Evolutionary conservation across 2,113 vertebrate genomes (phyloP), one percentile per base, ranked within the genome.

Genomic region (Lamprologus callipterus): DNA sequence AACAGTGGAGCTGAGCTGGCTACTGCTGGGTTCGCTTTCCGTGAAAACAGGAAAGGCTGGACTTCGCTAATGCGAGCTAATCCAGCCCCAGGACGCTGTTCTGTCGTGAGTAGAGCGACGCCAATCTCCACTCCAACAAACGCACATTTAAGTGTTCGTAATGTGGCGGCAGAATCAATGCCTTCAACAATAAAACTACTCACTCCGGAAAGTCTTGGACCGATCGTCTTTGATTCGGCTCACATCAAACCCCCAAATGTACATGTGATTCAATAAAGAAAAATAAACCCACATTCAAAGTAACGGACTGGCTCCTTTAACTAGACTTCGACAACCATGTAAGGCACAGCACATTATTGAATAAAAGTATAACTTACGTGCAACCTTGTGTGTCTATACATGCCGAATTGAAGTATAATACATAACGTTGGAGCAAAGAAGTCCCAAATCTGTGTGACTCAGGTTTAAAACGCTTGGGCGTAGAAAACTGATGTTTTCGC

Each of bases 11-110:
- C 6, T 9, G 3, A 7, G 21, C 13, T 2, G 4, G 35, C 17
- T 63, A 6, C 47, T n/a, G 9, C 3, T 23, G 8, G 7, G 7
- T 5, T 55, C 14, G 5, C 73, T 90, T 94, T 94, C 94, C 95
- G 94, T 83, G 58, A 94, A 95, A 95, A 95, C 94, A 96, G 93
- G 94, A 96, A 96, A 86, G 23, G 73, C 60, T 73, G 26, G 73
- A 85, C 12, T 2, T 21, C 13, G 53, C 19, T 47, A 75, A 84
- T 8, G 53, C 19, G 26, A 58, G 70, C 54, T 60, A 35, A 81
- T 35, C 28, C 26, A 65, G 58, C 26, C 8, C 11, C 37, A 21
- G 28, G 26, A 51, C 45, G 47, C 21, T 17, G 31, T 23, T 3
- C 28, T 57, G 79, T 40, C 33, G n/a, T 17, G 78, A 70, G 51